Base-by-base conservation (phyloP, 1,140 invertebrate species). In the Pseudobourletiella spinata region DNA sequence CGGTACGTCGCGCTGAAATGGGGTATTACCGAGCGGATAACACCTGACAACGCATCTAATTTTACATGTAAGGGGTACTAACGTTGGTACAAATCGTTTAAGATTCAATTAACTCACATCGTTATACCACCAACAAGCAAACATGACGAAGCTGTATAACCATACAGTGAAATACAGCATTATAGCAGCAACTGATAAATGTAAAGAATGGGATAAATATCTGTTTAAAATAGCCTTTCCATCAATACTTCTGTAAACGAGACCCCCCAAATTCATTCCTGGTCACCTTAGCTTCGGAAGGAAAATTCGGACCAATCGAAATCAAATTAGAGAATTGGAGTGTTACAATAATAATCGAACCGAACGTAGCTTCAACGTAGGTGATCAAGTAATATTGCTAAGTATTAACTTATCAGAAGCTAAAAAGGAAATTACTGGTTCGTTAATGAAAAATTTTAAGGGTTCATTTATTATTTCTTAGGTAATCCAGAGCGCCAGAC, bases 241-340 rank as follows among this genome's bases (percentile, higher is more conserved):
- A 72, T 75, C 59, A 77, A 77, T 22, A 74, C 75, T 1, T 74
- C 73, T 0, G 64, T 70, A 2, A 64, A 74, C 58, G 63, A 71
- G 4, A 61, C n/a, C 72, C 0, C 78, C 74, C 3, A 56, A 69
- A 0, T 74, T 70, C 44, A 72, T 74, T 1, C 74, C 76, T 3
- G 73, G 73, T n/a, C 48, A 48, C 28, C 14, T 61, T 0, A 44
- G 29, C 6, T 42, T 35, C n/a, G 60, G 60, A 1, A 55, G 52
- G n/a, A 24, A 57, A 43, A 8, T 44, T 8, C 3, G 35, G 24
- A 43, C 22, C 3, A 39, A 11, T 11, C n/a, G n/a, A 8, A 39
- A 39, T 39, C 8, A 39, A 39, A 39, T 11, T 11, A 8, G 32
- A 39, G n/a, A 8, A 39, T n/a, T n/a, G 8, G 8, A 8, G n/a